Percentiles rank a stretch among this genome's conserved stretches.
phyloP scores from a whole-genome alignment of 2,113 vertebrate genomes.

The Henicopernis longicauda region DNA sequence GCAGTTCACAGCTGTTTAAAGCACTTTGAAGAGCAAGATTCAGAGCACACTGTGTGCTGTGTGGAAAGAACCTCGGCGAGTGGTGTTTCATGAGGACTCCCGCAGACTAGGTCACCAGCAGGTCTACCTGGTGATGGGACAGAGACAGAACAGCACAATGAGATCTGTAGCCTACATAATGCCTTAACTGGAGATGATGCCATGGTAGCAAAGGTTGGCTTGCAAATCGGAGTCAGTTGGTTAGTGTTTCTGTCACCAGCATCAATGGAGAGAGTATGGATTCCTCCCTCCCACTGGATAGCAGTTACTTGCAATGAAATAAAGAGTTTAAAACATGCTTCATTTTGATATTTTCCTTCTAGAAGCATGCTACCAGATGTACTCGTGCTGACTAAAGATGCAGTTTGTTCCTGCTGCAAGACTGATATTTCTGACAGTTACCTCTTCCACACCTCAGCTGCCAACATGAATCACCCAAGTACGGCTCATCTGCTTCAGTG shows the following conservation, averaged over 20 bases:
- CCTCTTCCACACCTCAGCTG: neutral
- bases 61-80: neutral
- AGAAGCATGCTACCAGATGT: too few species aligned
- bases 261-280: neutral
- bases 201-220: neutral
- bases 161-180: neutral
- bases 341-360: neutral
- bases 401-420: neutral
- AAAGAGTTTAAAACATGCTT: neutral
- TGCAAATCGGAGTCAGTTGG: neutral
- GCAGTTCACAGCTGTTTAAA: neutral
- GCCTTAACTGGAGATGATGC: neutral
- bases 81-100: neutral
- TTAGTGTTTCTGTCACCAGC: neutral
- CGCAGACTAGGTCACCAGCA: neutral
- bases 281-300: neutral
- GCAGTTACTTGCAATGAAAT: neutral
- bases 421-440: neutral
- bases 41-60: neutral
- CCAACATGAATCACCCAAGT: accelerated
- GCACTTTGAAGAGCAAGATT: neutral
- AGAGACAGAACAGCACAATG: neutral
- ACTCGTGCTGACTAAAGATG: neutral
- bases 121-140: neutral
- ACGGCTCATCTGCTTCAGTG: neutral